Conservation (phyloP, 2,113 vertebrate species). For the Hippotragus niger region DNA sequence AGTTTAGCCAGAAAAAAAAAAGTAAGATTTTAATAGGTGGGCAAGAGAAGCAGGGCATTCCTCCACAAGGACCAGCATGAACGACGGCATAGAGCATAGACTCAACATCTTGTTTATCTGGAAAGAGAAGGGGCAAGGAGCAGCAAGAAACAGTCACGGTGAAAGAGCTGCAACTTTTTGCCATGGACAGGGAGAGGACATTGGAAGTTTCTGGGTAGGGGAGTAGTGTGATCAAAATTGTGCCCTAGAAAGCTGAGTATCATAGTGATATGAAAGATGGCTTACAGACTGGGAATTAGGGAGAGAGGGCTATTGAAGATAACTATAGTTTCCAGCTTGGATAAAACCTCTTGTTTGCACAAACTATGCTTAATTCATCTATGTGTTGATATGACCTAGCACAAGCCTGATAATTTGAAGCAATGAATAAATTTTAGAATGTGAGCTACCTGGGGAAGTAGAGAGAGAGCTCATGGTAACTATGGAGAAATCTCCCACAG, state of each 20-base stretch:
- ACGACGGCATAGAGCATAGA: background rate
- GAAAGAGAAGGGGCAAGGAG: background rate
- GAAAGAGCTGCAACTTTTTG: background rate
- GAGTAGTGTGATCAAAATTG: background rate
- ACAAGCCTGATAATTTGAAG: background rate
- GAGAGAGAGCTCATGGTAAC: background rate
- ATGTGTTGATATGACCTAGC: background rate
- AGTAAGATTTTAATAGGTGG: background rate
- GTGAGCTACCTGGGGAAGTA: background rate
- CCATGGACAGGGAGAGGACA: background rate
- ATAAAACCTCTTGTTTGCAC: background rate
- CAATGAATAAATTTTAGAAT: slow-evolving; percentile 40
- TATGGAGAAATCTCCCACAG: slow-evolving; percentile 12
- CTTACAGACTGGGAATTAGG: background rate
- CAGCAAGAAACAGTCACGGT: background rate
- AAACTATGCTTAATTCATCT: slow-evolving; percentile 1
- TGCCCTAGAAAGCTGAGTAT: background rate
- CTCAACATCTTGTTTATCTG: background rate
- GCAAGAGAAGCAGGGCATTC: background rate
- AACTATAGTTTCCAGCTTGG: background rate
- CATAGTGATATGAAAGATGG: background rate
- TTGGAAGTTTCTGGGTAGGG: background rate
- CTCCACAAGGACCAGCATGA: background rate
- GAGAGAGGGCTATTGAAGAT: background rate
- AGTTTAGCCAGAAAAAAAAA: background rate